Evolutionary conservation across 1,140 invertebrate genomes (phyloP).

Genomic region (Helicoverpa armigera): DNA sequence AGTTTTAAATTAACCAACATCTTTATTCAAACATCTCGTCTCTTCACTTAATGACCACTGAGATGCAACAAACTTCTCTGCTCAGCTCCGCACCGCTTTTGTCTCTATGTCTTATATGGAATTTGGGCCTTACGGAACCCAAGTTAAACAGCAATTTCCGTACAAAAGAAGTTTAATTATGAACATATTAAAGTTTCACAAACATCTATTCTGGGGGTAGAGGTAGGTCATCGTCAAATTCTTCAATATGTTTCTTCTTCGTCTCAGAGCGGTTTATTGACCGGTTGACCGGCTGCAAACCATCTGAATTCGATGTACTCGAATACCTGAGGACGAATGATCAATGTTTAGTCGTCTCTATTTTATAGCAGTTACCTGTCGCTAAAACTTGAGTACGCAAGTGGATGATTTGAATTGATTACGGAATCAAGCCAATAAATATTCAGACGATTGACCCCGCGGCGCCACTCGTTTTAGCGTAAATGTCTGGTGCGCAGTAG

Average conservation of each 20-base stretch:
- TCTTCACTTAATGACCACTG: no score
- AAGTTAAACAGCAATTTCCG: not conserved
- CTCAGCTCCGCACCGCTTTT: no score
- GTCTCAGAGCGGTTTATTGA: constrained; percentile 56
- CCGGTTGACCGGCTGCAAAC: constrained; percentile 59
- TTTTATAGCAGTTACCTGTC: constrained; percentile 28
- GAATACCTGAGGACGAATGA: constrained; percentile 53
- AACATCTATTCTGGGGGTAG: constrained; percentile 72
- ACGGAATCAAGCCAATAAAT: constrained; percentile 68
- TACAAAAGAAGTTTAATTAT: constrained; percentile 17
- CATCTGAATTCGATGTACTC: constrained; percentile 55
- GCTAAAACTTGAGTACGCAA: constrained; percentile 43
- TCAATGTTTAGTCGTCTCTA: not conserved
- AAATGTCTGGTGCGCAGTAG: constrained; percentile 55
- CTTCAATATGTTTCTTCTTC: constrained; percentile 69
- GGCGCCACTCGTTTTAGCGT: constrained; percentile 45
- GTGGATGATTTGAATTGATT: constrained; percentile 60
- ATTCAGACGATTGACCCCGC: constrained; percentile 65
- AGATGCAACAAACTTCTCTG: no score
- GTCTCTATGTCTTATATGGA: no score
- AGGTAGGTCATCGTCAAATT: constrained; percentile 77
- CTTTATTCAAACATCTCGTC: no score
- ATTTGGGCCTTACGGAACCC: no score
- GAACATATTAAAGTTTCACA: not conserved
- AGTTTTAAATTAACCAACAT: no score